These are phyloP conservation scores for Balaenoptera acutorostrata DNA, from an alignment of 2,113 vertebrate genomes.

Conservation along the genomic window DNA sequence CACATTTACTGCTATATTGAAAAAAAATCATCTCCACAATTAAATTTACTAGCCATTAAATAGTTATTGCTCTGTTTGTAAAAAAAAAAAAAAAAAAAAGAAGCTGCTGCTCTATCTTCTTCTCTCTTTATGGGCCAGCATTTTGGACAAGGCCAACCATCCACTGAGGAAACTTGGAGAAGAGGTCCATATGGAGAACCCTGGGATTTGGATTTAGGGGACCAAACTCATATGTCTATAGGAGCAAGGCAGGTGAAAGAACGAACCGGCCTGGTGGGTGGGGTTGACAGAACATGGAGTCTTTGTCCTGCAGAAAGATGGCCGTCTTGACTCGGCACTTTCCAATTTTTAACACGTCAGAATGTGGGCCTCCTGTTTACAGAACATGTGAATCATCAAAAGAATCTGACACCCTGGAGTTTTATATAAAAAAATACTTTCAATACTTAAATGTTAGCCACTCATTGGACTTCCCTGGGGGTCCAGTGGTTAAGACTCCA, in stretches of 20 bases:
- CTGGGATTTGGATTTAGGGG: not conserved
- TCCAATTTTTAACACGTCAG: not conserved
- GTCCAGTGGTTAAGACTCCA: not conserved
- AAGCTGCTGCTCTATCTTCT: not conserved
- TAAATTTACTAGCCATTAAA: too few species aligned
- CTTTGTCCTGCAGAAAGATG: not conserved
- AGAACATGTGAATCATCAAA: not conserved
- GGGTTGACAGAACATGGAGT: not conserved
- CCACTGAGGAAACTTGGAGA: not conserved
- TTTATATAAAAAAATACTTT: not conserved
- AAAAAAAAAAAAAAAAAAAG: too few species aligned
- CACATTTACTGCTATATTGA: too few species aligned
- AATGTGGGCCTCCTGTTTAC: not conserved
- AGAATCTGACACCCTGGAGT: not conserved
- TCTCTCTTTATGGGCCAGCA: not conserved
- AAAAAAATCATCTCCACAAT: too few species aligned
- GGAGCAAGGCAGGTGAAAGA: not conserved
- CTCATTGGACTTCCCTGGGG: not conserved
- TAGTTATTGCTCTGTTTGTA: too few species aligned
- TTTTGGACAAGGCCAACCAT: not conserved
- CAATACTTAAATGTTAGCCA: constrained; percentile 1
- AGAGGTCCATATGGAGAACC: not conserved
- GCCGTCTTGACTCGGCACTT: not conserved
- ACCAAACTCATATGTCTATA: not conserved
- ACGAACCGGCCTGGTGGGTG: not conserved